These are phyloP conservation scores for Acanthopleura granulata DNA, from an alignment of 2,888 invertebrate species.

Conservation along the genomic window DNA sequence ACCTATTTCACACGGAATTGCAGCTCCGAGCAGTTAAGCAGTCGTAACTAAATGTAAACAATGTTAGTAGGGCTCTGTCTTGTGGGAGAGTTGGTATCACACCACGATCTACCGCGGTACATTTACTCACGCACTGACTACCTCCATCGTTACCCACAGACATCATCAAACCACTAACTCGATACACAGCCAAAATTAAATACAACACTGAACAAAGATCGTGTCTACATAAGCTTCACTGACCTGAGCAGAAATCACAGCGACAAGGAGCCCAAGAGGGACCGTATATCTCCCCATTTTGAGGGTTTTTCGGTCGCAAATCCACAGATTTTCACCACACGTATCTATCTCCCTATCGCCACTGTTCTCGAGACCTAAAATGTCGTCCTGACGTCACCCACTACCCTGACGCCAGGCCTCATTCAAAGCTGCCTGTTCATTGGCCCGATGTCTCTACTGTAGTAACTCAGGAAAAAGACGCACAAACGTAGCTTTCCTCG, in stretches of 20 bases:
- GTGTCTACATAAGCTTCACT: constrained; percentile 50
- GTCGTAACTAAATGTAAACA: no score
- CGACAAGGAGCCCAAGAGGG: constrained; percentile 38
- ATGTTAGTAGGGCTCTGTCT: no score
- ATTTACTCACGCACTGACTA: no score
- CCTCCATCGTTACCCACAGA: no score
- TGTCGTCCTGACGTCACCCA: constrained; percentile 46
- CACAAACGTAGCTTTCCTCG: no score
- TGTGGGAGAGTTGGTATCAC: no score
- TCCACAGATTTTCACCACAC: not conserved
- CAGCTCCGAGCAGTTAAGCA: no score
- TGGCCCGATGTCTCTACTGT: not conserved
- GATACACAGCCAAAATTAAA: not conserved
- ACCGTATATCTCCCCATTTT: constrained; percentile 43
- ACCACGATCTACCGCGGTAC: no score
- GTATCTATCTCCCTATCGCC: not conserved
- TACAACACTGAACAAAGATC: constrained; percentile 27
- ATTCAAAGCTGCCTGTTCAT: not conserved
- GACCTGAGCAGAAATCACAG: constrained; percentile 39
- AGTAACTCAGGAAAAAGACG: no score
- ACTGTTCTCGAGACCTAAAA: constrained; percentile 24
- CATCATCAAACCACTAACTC: no score
- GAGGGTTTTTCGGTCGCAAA: constrained; percentile 6
- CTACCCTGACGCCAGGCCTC: constrained; percentile 21
- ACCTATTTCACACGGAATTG: no score